Conservation (phyloP, 2,888 invertebrate species). For the Tetranychus piercei region DNA sequence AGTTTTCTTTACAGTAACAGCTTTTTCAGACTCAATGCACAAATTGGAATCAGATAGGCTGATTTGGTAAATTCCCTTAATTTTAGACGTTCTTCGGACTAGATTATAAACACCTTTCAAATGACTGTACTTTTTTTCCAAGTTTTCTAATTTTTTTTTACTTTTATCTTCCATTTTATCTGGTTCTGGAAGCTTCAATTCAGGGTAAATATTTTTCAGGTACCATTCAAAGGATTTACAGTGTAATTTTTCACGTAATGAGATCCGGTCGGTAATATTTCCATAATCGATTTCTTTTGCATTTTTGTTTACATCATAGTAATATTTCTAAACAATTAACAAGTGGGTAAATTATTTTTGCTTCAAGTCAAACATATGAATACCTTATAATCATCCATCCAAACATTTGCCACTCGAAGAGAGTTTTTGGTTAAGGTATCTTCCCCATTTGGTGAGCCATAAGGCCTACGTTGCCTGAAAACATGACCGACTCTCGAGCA, state of each 20-base stretch:
- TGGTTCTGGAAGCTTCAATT: conserved; percentile 37
- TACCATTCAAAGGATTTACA: conserved; percentile 77
- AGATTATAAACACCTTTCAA: background rate
- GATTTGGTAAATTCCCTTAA: conserved; percentile 34
- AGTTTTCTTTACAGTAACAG: conserved; percentile 57
- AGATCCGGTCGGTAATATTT: conserved; percentile 53
- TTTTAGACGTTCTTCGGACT: conserved; percentile 3
- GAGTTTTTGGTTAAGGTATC: conserved; percentile 83
- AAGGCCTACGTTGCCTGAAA: conserved; percentile 79
- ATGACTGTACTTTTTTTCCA: conserved; percentile 8
- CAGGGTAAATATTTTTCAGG: conserved; percentile 62
- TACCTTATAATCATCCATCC: conserved; percentile 90
- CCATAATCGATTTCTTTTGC: conserved; percentile 44
- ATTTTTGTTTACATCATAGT: conserved; percentile 45
- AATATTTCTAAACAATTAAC: conserved; percentile 45
- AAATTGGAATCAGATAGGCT: conserved; percentile 50
- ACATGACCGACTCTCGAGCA: conserved; percentile 92
- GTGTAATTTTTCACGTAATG: conserved; percentile 49
- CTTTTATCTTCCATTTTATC: conserved; percentile 13
- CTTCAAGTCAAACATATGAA: too few relatives aligned
- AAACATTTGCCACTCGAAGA: conserved; percentile 73
- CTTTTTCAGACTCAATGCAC: conserved; percentile 59
- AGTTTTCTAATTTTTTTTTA: conserved; percentile 10
- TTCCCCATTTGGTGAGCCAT: conserved; percentile 57
- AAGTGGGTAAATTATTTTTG: background rate